Evolutionary conservation across 2,113 vertebrate genomes (phyloP).

Genomic region (Sebastes schlegelii): DNA sequence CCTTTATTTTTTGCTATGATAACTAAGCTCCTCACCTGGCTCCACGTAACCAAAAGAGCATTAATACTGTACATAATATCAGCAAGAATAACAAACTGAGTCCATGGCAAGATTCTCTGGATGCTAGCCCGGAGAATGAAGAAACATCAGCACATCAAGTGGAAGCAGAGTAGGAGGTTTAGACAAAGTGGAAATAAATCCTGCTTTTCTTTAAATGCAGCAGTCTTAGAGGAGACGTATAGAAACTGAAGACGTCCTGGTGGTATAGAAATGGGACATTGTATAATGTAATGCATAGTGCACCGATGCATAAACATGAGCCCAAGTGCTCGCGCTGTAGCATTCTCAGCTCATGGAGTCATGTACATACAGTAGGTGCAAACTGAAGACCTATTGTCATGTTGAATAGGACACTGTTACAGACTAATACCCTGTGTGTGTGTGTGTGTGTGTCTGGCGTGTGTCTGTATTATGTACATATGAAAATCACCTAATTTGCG

Average conservation of each 20-base stretch:
- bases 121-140: slow-evolving; percentile 9
- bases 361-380: slow-evolving; percentile 18
- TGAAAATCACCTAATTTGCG: slow-evolving; percentile 37
- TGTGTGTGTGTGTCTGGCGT: neutral
- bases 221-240: neutral
- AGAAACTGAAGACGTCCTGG: neutral
- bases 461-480: slow-evolving; percentile 11
- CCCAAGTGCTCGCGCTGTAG: neutral
- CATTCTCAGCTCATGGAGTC: slow-evolving; percentile 33
- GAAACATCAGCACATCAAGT: neutral
- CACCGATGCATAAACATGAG: slow-evolving; percentile 42
- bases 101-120: too few species aligned
- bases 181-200: slow-evolving; percentile 23
- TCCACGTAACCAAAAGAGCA: too few species aligned
- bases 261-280: slow-evolving; percentile 11
- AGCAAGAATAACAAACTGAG: too few species aligned
- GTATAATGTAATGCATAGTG: neutral
- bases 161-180: slow-evolving; percentile 4
- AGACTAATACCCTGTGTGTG: slow-evolving; percentile 3
- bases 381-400: slow-evolving; percentile 48
- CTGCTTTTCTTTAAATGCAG: slow-evolving; percentile 9
- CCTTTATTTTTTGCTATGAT: too few species aligned
- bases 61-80: too few species aligned
- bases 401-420: slow-evolving; percentile 37
- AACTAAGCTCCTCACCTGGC: too few species aligned